A percentile compares a stretch with the other conserved stretches of the same genome.
Conservation (phyloP, 1,140 invertebrate genomes). For the Aphaenogaster floridana region DNA sequence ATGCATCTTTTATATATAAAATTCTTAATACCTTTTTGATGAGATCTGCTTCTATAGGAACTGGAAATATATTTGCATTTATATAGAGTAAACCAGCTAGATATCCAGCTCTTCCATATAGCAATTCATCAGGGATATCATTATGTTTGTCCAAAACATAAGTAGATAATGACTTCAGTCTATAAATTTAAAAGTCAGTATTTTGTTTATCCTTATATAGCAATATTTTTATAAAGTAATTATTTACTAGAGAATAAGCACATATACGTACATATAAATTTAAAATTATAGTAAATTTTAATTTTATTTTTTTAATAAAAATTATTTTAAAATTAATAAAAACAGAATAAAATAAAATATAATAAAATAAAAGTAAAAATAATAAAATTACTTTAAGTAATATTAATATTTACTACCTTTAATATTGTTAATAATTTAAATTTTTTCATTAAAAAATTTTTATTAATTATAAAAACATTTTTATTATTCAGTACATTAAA, state of each 20-base stretch:
- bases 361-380: neutral
- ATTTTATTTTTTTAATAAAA: conserved; percentile 1
- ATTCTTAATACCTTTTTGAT: conserved; percentile 85
- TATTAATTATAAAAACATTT: neutral
- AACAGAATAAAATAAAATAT: neutral
- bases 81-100: conserved; percentile 93
- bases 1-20: neutral
- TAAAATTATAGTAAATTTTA: neutral
- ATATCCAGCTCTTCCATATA: conserved; percentile 95
- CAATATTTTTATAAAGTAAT: neutral
- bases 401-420: neutral
- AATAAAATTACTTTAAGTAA: neutral
- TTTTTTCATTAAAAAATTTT: neutral
- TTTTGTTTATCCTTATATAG: conserved; percentile 7
- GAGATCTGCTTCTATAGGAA: conserved; percentile 84
- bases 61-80: conserved; percentile 88
- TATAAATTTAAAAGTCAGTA: conserved; percentile 74
- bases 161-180: conserved; percentile 87
- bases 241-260: neutral
- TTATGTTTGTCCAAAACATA: conserved; percentile 85
- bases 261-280: too few species aligned
- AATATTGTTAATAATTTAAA: neutral
- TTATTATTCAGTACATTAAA: neutral
- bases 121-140: conserved; percentile 92
- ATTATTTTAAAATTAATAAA: neutral